These are phyloP conservation scores for Sinodicranocentrus sp. DNA, from an alignment of 2,888 invertebrate species.

Conservation along the genomic window DNA sequence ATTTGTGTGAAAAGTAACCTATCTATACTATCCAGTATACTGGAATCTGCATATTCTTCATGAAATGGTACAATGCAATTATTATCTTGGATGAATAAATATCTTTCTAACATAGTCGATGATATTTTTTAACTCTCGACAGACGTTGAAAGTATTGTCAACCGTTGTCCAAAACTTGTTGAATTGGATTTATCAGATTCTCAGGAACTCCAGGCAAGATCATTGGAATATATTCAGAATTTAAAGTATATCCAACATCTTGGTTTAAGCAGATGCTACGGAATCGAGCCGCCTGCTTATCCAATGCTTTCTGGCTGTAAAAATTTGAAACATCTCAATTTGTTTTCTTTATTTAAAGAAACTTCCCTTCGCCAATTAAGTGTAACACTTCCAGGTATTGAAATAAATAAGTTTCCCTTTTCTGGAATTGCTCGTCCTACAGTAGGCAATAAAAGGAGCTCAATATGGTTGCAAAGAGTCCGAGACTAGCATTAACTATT, in stretches of 20 bases:
- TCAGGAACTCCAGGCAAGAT: slow-evolving; percentile 83
- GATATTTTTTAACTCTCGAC: slow-evolving; percentile 69
- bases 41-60: too few relatives aligned
- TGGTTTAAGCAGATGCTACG: slow-evolving; percentile 89
- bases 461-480: slow-evolving; percentile 92
- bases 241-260: slow-evolving; percentile 84
- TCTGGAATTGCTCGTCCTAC: slow-evolving; percentile 95
- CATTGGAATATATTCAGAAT: slow-evolving; percentile 82
- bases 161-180: slow-evolving; percentile 85
- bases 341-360: slow-evolving; percentile 88
- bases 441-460: slow-evolving; percentile 90
- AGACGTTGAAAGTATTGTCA: slow-evolving; percentile 85
- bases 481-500: slow-evolving; percentile 82
- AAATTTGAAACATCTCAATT: slow-evolving; percentile 86
- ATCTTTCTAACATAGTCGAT: too few relatives aligned
- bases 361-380: slow-evolving; percentile 81
- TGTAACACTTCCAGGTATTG: slow-evolving; percentile 81
- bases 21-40: too few relatives aligned
- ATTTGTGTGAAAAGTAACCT: too few relatives aligned
- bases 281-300: slow-evolving; percentile 85
- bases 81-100: too few relatives aligned
- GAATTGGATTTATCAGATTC: slow-evolving; percentile 95
- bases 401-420: slow-evolving; percentile 87
- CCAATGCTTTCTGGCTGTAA: slow-evolving; percentile 83
- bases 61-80: too few relatives aligned